A percentile compares a stretch with the other conserved stretches of the same genome.
phyloP scores from a whole-genome alignment of 35 echinoderm and acorn worm genomes.

The Lytechinus variegatus region DNA sequence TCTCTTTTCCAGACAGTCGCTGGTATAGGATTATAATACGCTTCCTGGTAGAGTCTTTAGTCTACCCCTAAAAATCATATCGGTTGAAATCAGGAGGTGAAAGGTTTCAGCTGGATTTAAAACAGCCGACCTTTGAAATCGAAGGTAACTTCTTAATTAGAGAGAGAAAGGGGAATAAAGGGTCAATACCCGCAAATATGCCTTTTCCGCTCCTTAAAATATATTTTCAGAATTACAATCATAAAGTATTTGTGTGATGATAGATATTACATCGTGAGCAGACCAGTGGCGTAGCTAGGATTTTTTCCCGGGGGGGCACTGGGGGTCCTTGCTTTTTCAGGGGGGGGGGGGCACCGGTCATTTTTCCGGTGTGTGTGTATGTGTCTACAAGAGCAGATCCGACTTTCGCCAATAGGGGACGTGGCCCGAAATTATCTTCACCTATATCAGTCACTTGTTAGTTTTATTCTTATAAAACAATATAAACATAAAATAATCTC shows the following conservation, averaged over 20 bases:
- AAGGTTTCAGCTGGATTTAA: neutral
- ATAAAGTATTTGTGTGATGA: neutral
- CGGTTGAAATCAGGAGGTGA: neutral
- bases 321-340: too few relatives aligned
- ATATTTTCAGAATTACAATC: neutral
- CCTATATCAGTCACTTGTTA: too few relatives aligned
- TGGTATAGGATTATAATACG: neutral
- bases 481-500: too few relatives aligned
- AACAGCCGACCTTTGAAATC: neutral
- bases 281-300: too few relatives aligned
- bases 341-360: too few relatives aligned
- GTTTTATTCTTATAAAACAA: too few relatives aligned
- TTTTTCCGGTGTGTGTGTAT: too few relatives aligned
- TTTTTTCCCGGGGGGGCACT: too few relatives aligned
- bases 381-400: too few relatives aligned
- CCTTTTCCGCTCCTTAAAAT: neutral
- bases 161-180: neutral
- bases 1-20: neutral
- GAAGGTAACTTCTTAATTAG: constrained; percentile 47
- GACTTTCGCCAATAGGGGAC: too few relatives aligned
- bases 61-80: neutral
- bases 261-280: neutral
- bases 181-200: constrained; percentile 34
- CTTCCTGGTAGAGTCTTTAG: neutral
- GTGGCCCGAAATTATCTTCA: too few relatives aligned